Base-by-base conservation (phyloP, 2,113 vertebrate genomes). In the Hippolais icterina region DNA sequence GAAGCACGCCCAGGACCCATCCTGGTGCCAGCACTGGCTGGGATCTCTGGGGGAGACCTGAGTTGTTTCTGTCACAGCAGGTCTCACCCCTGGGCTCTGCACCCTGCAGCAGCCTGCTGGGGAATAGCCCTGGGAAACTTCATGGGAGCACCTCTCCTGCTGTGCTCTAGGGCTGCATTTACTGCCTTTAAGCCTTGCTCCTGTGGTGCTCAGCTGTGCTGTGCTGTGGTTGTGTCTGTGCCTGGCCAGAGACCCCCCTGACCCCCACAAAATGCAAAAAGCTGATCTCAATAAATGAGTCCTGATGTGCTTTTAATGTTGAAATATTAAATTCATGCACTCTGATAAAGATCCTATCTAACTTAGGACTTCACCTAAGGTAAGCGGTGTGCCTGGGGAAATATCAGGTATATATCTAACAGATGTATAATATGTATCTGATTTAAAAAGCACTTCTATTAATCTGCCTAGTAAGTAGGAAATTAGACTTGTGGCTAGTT, bases 121-220 rank as follows among this genome's bases (percentile, higher is more conserved):
- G 15, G 21, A 81, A 78, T 7, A 74, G 24, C 37, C 19, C 20
- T 24, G 28, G 24, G 24, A 64, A 22, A 23, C 25, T 12, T 59
- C 49, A 28, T 1, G 0, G 2, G 19, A 12, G n/a, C 27, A 29
- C 14, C 19, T 68, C 11, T 9, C 20, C 13, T 27, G 15, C 47
- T 75, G 29, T 49, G 46, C 50, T 75, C 14, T 21, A 24, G 42
- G 25, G 14, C 41, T 90, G n/a, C 52, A 9, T 47, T 61, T 56
- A 19, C 15, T 23, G 16, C 28, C 3, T 76, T 54, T 54, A 54
- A 83, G 10, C 10, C 27, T 19, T 12, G 10, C 4, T 28, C 21
- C 15, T 9, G 2, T 28, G 42, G n/a, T 39, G 13, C 42, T 54
- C 17, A 5, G 22, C 15, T n/a, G 2, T 15, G 19, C 52, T 53